Evolutionary conservation across 2,888 invertebrate species (phyloP), one percentile per base, ranked within the genome.

Genomic region (Lissocephala sabroskyi): DNA sequence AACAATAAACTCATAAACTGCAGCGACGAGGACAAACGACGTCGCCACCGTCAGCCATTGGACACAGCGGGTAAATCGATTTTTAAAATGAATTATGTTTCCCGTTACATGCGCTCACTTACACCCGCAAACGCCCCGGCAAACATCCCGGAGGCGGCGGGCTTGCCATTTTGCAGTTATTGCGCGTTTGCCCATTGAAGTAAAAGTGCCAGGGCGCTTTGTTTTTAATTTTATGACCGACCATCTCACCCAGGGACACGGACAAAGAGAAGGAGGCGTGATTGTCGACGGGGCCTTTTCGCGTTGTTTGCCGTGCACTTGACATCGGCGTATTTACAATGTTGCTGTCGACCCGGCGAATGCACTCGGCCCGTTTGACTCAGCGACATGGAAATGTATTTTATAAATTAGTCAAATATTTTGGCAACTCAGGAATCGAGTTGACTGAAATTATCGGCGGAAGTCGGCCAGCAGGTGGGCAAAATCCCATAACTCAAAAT

Each of bases 1-100:
- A 71, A 71, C 76, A 71, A 73, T 76, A 76, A 71, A 62, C 73
- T 71, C 76, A 68, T 65, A 71, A 76, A 68, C 68, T 76, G 73
- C 76, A 76, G 62, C 61, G 17, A n/a, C n/a, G n/a, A n/a, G n/a
- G n/a, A n/a, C n/a, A n/a, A n/a, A n/a, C n/a, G n/a, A 19, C 42
- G 32, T 6, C 54, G 62, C 45, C 44, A 53, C 37, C 52, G 32
- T 29, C 30, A 13, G 45, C 29, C 29, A 36, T 37, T 29, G 49
- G 30, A 49, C 45, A 18, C 52, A 54, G 52, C 56, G 56, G 40
- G 51, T 56, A 68, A 76, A 71, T 71, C 71, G 76, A 76, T 76
- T 76, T 63, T 57, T 45, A 53, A 68, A 59, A 73, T 73, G 68
- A 71, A 65, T 71, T 71, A 75, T 71, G 73, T 56, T 75, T 55